A percentile compares a stretch with the other conserved stretches of the same genome.
Conservation (phyloP, 1,140 invertebrate genomes). For the Formica exsecta region DNA sequence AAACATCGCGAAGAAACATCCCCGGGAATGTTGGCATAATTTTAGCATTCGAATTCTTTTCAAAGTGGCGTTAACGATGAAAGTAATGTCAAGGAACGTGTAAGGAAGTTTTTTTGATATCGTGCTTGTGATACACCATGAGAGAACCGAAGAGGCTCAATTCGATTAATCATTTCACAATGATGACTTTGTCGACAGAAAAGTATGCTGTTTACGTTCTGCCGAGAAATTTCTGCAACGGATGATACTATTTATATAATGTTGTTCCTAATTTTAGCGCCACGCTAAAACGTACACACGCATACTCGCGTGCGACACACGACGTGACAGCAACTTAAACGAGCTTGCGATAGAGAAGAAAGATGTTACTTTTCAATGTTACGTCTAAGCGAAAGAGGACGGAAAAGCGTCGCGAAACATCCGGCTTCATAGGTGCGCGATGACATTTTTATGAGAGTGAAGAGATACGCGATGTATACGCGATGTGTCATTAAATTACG, state of each 20-base stretch:
- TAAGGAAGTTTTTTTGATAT: constrained; percentile 13
- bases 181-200: constrained; percentile 43
- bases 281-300: constrained; percentile 44
- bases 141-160: background rate
- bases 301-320: constrained; percentile 16
- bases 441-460: background rate
- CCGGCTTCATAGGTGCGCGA: no score
- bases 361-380: constrained; percentile 21
- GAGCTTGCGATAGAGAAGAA: constrained; percentile 16
- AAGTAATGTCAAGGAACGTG: background rate
- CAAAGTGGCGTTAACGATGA: background rate
- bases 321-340: constrained; percentile 19
- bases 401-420: background rate
- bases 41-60: constrained; percentile 21
- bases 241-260: constrained; percentile 71
- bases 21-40: constrained; percentile 8
- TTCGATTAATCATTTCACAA: constrained; percentile 24
- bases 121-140: background rate
- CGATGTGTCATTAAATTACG: background rate
- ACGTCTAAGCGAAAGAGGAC: background rate
- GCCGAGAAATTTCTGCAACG: constrained; percentile 70
- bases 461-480: background rate
- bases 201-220: constrained; percentile 71
- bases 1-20: background rate
- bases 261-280: constrained; percentile 74